Base-by-base conservation (phyloP, 2,888 invertebrate species). In the Acleris laterana region DNA sequence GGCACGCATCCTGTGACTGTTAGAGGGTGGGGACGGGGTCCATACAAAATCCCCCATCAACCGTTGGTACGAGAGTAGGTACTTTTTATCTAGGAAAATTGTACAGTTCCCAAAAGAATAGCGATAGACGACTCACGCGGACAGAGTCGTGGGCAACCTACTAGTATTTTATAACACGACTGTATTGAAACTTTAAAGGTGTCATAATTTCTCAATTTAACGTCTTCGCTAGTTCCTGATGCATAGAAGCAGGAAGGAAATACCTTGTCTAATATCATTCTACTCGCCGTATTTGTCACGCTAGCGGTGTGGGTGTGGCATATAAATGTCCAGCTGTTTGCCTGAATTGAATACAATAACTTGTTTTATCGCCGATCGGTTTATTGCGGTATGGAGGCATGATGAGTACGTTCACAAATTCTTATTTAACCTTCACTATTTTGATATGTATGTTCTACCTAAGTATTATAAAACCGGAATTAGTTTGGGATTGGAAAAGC, bases 311-410 rank as follows among this genome's bases (percentile, higher is more conserved):
- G 62, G 61, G 61, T 56, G 61, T 42, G 56, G 50, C 51, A 19
- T 46, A 50, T 61, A 19, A 51, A 48, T 38, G 50, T 66, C 61
- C 66, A 62, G 66, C 66, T 66, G 65, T 65, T 65, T 22, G 55
- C 44, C 60, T 65, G 59, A 65, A 65, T 65, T 65, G 65, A 65
- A 65, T 61, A 50, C 61, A 56, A 65, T 65, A 65, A 65, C 65
- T 22, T 56, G 60, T 65, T 65, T 65, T 65, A 65, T 65, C 56
- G 13, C 44, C 55, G 55, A 46, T 44, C 50, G 55, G 65, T 65
- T 61, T 61, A 65, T 61, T 57, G 49, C 61, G 58, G 58, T 59
- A 22, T 55, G 19, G 49, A n/a, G 50, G 53, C 53, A 19, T 49
- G 28, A 44, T 65, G 55, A 38, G 55, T 16, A 42, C 38, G 42